phyloP scores from a whole-genome alignment of 2,113 vertebrate genomes.

The Chunga burmeisteri region DNA sequence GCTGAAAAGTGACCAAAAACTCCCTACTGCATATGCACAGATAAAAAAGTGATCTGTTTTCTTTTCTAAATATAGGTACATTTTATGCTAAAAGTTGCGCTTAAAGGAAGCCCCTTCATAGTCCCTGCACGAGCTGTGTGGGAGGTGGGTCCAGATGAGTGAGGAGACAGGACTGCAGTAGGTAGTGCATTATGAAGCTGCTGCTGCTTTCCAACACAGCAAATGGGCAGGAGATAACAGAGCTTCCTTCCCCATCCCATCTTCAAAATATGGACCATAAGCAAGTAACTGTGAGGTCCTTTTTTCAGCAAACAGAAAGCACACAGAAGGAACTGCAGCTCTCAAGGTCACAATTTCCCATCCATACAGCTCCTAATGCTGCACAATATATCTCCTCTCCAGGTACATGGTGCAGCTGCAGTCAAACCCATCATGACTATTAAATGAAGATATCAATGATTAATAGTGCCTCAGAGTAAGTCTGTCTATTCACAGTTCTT shows the following conservation, averaged over 20 bases:
- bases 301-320: not conserved
- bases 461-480: not conserved
- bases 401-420: not conserved
- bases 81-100: not conserved
- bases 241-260: not conserved
- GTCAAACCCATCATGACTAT: not conserved
- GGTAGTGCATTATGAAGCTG: not conserved
- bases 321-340: not conserved
- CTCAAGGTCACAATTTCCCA: not conserved
- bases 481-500: not conserved
- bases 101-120: not conserved
- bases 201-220: not conserved
- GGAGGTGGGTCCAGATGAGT: not conserved
- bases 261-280: not conserved
- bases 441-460: not conserved
- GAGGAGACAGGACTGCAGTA: not conserved
- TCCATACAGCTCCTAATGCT: not conserved
- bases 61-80: not conserved
- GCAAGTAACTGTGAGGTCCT: not conserved
- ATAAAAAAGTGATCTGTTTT: not conserved
- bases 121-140: not conserved
- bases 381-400: not conserved
- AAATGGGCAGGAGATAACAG: not conserved
- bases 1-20: not conserved
- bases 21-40: not conserved